Percentiles rank a stretch among this genome's conserved stretches.
These are phyloP conservation scores for Hyalella azteca DNA, from an alignment of 2,888 invertebrate genomes.

Conservation along the genomic window DNA sequence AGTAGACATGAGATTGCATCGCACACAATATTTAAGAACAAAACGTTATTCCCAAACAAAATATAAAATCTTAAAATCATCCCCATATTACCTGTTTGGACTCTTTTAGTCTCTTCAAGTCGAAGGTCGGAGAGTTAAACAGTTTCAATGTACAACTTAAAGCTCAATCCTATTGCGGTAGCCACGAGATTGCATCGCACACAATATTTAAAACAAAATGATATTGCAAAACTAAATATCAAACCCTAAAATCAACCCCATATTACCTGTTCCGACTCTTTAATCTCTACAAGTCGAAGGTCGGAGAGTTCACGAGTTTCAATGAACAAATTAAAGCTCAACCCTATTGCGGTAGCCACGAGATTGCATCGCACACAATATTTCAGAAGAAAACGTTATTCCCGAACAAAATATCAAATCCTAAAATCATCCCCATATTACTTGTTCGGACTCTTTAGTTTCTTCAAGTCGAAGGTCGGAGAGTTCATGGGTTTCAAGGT, in stretches of 20 bases:
- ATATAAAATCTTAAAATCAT: too few relatives aligned
- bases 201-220: too few relatives aligned
- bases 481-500: not conserved
- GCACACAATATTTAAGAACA: too few relatives aligned
- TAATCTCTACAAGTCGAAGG: not conserved
- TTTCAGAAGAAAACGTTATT: too few relatives aligned
- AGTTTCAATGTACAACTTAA: not conserved
- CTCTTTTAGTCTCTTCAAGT: conserved; percentile 9
- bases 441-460: not conserved
- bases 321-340: not conserved
- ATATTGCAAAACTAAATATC: too few relatives aligned
- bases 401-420: too few relatives aligned
- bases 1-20: not conserved
- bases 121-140: not conserved
- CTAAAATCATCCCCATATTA: not conserved
- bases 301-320: not conserved
- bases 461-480: not conserved
- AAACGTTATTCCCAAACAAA: too few relatives aligned
- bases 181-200: conserved; percentile 13
- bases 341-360: not conserved
- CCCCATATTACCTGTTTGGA: not conserved
- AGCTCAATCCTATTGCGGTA: not conserved
- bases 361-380: not conserved
- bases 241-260: too few relatives aligned
- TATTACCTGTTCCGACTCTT: not conserved